Percentiles rank a stretch among this genome's conserved stretches.
phyloP scores from a whole-genome alignment of 2,888 invertebrate species.

The Shargacucullia verbasci region DNA sequence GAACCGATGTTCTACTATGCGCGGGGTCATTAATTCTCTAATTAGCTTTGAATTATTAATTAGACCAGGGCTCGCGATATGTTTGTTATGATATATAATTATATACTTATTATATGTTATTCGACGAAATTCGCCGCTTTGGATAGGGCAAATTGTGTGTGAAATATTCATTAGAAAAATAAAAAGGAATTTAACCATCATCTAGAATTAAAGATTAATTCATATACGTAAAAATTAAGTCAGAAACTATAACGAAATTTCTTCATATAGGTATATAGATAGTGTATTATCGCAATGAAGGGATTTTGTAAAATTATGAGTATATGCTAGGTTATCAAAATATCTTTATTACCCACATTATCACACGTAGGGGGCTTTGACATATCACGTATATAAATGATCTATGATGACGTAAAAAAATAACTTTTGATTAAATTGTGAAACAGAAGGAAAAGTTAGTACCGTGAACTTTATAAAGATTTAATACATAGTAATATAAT shows the following conservation, averaged over 20 bases:
- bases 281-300: too few relatives aligned
- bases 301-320: too few relatives aligned
- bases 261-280: too few relatives aligned
- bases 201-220: too few relatives aligned
- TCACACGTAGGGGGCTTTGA: neutral
- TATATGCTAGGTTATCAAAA: too few relatives aligned
- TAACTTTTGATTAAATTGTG: constrained; percentile 43
- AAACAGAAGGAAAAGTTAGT: constrained; percentile 24
- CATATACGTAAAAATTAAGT: too few relatives aligned
- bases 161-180: too few relatives aligned
- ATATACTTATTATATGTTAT: constrained; percentile 12
- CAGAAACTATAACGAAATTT: too few relatives aligned
- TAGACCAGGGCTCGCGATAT: constrained; percentile 55
- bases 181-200: too few relatives aligned
- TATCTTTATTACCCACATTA: too few relatives aligned
- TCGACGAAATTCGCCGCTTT: constrained; percentile 5
- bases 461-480: too few relatives aligned
- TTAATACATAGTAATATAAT: too few relatives aligned
- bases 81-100: constrained; percentile 30
- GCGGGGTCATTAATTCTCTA: constrained; percentile 74
- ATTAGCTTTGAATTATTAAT: constrained; percentile 76
- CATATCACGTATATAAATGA: constrained; percentile 41
- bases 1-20: constrained; percentile 68
- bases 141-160: neutral
- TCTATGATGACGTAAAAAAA: constrained; percentile 44